These are phyloP conservation scores for Heliconius charithonia DNA, from an alignment of 2,888 invertebrate species.

Conservation along the genomic window DNA sequence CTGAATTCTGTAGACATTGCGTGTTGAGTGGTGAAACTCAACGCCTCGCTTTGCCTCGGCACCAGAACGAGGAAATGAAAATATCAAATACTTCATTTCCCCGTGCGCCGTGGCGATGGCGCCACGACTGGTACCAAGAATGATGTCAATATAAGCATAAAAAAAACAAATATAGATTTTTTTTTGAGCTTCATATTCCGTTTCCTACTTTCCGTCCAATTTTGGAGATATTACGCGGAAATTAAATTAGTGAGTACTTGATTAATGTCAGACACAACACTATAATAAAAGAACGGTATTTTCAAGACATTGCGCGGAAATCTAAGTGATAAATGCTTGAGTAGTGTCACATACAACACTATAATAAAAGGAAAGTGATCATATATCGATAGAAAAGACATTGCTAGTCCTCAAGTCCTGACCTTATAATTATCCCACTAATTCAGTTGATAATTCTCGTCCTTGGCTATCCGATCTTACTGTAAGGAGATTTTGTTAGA, in stretches of 20 bases:
- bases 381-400: slow-evolving; percentile 22
- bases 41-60: background rate
- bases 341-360: background rate
- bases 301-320: too few species aligned
- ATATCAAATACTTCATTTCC: background rate
- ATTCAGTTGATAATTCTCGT: slow-evolving; percentile 28
- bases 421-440: slow-evolving; percentile 28
- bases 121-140: too few species aligned
- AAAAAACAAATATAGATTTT: too few species aligned
- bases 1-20: background rate
- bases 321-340: background rate
- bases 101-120: too few species aligned
- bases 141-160: too few species aligned
- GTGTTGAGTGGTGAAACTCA: background rate
- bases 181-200: too few species aligned
- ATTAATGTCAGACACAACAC: too few species aligned
- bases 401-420: slow-evolving; percentile 27
- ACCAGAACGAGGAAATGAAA: background rate
- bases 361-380: background rate
- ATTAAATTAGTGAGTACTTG: too few species aligned
- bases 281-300: too few species aligned
- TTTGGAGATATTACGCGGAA: too few species aligned
- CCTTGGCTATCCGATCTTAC: slow-evolving; percentile 6
- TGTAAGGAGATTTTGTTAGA: slow-evolving; percentile 20
- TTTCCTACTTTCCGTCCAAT: too few species aligned